Evolutionary conservation across 2,113 vertebrate species (phyloP).

Genomic region (Notechis scutatus): DNA sequence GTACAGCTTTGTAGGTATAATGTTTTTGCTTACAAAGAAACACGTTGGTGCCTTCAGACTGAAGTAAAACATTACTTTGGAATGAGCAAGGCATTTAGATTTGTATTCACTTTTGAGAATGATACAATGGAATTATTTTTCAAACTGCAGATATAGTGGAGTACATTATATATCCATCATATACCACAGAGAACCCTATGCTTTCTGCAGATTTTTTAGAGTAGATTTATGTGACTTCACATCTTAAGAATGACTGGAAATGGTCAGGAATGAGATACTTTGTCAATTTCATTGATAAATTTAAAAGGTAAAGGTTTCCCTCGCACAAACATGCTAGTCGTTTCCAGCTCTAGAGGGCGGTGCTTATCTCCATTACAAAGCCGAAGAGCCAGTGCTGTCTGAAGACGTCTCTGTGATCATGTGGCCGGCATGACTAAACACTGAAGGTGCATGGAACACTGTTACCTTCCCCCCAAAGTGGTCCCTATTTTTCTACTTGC

Average conservation of each 20-base stretch:
- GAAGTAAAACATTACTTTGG: neutral
- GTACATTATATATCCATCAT: neutral
- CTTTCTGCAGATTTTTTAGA: neutral
- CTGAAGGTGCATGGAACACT: too few relatives aligned
- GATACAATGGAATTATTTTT: neutral
- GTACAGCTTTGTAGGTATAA: constrained; percentile 50
- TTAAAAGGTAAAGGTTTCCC: too few relatives aligned
- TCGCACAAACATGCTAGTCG: too few relatives aligned
- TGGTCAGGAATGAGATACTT: constrained; percentile 38
- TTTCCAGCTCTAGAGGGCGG: too few relatives aligned
- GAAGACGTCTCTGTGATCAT: too few relatives aligned
- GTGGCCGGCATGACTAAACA: too few relatives aligned
- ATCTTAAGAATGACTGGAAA: constrained; percentile 41
- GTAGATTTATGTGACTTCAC: neutral
- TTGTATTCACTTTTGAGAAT: neutral
- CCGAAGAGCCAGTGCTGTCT: too few relatives aligned
- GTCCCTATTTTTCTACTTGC: too few relatives aligned
- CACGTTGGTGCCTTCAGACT: neutral
- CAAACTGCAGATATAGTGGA: neutral
- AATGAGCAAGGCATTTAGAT: neutral
- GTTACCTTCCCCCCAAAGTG: too few relatives aligned
- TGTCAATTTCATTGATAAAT: neutral
- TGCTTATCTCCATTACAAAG: too few relatives aligned
- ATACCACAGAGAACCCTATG: neutral
- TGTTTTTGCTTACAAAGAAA: constrained; percentile 20